A percentile compares a stretch with the other conserved stretches of the same genome.
phyloP scores from a whole-genome alignment of 2,113 vertebrate species.

The Microcebus jonahi region DNA sequence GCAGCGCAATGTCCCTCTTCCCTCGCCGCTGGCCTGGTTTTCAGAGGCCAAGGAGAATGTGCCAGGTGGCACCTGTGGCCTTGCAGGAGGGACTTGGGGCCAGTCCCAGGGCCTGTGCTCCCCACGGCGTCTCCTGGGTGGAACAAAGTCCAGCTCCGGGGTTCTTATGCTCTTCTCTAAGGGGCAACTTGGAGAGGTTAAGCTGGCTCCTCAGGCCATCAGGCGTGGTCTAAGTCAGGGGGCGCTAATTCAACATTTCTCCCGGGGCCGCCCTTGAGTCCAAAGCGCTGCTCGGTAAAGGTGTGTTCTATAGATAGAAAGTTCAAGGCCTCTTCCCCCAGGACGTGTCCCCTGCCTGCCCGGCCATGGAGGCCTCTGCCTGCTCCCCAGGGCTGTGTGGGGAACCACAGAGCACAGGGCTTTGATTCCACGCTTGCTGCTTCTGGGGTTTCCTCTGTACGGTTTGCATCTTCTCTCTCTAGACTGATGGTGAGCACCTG shows the following conservation, averaged over 20 bases:
- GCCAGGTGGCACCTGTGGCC: rapidly evolving
- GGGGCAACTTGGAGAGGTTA: background rate
- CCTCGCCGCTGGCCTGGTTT: rapidly evolving
- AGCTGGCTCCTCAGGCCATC: background rate
- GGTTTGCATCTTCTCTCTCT: background rate
- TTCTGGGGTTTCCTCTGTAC: rapidly evolving
- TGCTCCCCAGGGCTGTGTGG: rapidly evolving
- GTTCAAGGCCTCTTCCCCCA: background rate
- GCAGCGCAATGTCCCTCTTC: rapidly evolving
- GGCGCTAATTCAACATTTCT: background rate
- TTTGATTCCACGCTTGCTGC: rapidly evolving
- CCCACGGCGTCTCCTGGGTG: rapidly evolving
- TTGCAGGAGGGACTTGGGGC: too few species aligned
- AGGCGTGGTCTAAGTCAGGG: rapidly evolving
- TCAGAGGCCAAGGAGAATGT: background rate
- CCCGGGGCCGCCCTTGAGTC: background rate
- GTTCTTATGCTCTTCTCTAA: background rate
- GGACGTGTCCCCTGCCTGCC: background rate
- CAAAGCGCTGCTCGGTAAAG: background rate
- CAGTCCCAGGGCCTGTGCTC: background rate
- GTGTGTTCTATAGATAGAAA: background rate
- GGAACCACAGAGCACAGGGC: too few species aligned
- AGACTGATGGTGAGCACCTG: background rate
- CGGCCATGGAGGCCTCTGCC: background rate
- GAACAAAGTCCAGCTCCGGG: background rate